Evolutionary conservation across 2,888 invertebrate genomes (phyloP).

Genomic region (Calliopum simillimum): DNA sequence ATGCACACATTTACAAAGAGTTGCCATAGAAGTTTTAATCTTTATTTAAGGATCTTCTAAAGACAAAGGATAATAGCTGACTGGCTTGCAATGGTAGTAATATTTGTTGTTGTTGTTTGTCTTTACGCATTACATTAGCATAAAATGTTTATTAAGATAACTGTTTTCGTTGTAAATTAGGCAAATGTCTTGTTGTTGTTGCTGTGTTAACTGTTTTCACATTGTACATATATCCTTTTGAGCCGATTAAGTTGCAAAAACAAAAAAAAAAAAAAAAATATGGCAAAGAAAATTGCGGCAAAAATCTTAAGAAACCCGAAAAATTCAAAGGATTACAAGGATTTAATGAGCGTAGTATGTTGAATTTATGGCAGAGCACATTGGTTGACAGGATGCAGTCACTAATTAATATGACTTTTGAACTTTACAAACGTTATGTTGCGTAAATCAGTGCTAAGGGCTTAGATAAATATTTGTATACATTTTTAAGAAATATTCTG

Average conservation of each 20-base stretch:
- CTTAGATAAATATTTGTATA: no score
- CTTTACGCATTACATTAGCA: slow-evolving; percentile 52
- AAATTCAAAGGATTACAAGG: slow-evolving; percentile 12
- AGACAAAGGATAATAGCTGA: slow-evolving; percentile 24
- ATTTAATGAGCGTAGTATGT: neutral
- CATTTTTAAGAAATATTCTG: no score
- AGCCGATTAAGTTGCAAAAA: slow-evolving; percentile 42
- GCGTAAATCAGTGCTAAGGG: slow-evolving; percentile 17
- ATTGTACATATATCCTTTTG: slow-evolving; percentile 36
- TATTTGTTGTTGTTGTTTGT: slow-evolving; percentile 22
- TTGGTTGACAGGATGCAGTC: neutral
- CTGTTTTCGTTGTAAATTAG: slow-evolving; percentile 53
- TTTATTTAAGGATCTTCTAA: slow-evolving; percentile 20
- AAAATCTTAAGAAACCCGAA: slow-evolving; percentile 15
- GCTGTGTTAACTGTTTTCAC: slow-evolving; percentile 12
- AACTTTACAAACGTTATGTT: neutral
- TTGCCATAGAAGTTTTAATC: slow-evolving; percentile 27
- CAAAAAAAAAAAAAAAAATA: slow-evolving; percentile 11
- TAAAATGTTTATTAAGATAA: slow-evolving; percentile 62
- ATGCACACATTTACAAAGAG: neutral
- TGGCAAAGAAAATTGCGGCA: neutral
- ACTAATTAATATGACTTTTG: slow-evolving; percentile 23
- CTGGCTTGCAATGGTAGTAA: neutral
- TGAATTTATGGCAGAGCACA: neutral
- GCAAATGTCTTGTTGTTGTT: slow-evolving; percentile 38